phyloP scores from a whole-genome alignment of 2,797 vertebrate genomes.

The Naso thynnoides region DNA sequence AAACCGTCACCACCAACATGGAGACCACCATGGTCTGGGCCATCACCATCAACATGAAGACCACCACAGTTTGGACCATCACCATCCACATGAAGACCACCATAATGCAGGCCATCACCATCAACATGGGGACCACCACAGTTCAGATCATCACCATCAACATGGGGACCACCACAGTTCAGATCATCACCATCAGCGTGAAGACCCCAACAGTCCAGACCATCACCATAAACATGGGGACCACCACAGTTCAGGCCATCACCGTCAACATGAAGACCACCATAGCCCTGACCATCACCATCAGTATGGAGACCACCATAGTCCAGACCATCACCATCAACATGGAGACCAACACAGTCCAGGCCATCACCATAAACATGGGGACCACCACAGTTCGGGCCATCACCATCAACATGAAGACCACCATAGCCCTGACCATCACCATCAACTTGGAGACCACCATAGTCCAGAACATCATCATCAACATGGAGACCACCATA shows the following conservation, averaged over 20 bases:
- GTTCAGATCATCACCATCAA: neutral
- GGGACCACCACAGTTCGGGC: slow-evolving; percentile 10
- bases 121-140: slow-evolving; percentile 24
- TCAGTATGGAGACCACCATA: slow-evolving; percentile 31
- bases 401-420: slow-evolving; percentile 25
- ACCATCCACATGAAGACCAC: slow-evolving; percentile 31
- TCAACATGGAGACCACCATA: slow-evolving; percentile 41
- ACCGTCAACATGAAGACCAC: slow-evolving; percentile 23
- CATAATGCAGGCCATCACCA: slow-evolving; percentile 1
- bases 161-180: slow-evolving; percentile 24
- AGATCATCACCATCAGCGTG: slow-evolving; percentile 9
- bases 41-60: slow-evolving; percentile 25
- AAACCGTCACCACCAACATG: slow-evolving; percentile 16
- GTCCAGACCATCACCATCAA: neutral
- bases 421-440: neutral
- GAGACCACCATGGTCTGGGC: neutral
- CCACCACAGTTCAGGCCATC: neutral
- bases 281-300: slow-evolving; percentile 8
- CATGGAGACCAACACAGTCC: slow-evolving; percentile 14
- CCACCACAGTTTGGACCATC: slow-evolving; percentile 16
- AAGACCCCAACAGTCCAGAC: neutral
- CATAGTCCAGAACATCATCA: neutral
- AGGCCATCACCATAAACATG: slow-evolving; percentile 31
- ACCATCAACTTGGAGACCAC: slow-evolving; percentile 27
- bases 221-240: slow-evolving; percentile 34